Evolutionary conservation across 2,113 vertebrate species (phyloP).

Genomic region (Pluvianellus socialis): DNA sequence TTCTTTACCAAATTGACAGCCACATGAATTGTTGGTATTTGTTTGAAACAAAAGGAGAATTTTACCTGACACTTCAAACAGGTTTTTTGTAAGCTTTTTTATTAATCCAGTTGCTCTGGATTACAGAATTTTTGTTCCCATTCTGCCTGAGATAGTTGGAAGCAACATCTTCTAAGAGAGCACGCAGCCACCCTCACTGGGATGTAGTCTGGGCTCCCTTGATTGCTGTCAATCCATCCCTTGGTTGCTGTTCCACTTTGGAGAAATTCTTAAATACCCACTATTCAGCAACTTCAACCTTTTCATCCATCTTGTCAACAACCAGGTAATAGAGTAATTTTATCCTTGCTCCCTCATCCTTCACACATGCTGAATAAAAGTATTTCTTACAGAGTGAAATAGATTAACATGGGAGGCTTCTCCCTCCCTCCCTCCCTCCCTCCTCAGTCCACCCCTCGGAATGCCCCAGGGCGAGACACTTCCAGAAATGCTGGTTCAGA

Average conservation of each 20-base stretch:
- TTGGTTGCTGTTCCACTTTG: background rate
- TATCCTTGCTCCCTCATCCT: background rate
- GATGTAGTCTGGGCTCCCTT: background rate
- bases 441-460: background rate
- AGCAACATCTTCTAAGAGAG: background rate
- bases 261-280: background rate
- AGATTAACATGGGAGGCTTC: background rate
- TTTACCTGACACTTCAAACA: background rate
- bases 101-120: background rate
- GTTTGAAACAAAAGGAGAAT: no score
- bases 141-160: background rate
- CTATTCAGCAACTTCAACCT: background rate
- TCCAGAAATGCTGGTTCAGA: constrained; percentile 21
- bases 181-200: background rate
- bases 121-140: background rate
- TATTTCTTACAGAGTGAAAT: background rate
- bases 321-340: constrained; percentile 33
- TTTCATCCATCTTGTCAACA: constrained; percentile 32
- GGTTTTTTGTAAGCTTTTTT: background rate
- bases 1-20: background rate
- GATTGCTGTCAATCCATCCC: background rate
- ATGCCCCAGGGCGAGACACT: background rate
- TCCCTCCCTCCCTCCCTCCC: background rate
- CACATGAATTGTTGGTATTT: background rate
- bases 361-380: background rate